Percentiles rank a stretch among this genome's conserved stretches.
phyloP scores from a whole-genome alignment of 2,888 invertebrate genomes.

The Phyllotreta cruciferae region DNA sequence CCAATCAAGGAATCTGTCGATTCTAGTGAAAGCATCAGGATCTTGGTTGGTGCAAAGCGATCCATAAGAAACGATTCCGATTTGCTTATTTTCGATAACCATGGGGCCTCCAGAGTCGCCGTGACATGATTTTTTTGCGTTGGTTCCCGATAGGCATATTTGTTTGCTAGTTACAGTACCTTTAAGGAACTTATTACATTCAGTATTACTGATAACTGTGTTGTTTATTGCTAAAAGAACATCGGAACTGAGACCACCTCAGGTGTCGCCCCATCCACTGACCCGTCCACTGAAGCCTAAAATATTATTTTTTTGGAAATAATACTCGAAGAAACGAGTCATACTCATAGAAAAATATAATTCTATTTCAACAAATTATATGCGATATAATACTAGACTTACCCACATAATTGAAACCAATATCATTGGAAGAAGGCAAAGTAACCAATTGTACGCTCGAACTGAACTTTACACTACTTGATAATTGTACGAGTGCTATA shows the following conservation, averaged over 20 bases:
- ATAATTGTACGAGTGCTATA: slow-evolving; percentile 11
- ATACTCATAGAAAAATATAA: background rate
- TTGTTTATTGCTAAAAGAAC: slow-evolving; percentile 35
- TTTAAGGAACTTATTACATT: slow-evolving; percentile 29
- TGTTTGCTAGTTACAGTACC: slow-evolving; percentile 22
- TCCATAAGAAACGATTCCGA: slow-evolving; percentile 39
- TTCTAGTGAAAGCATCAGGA: slow-evolving; percentile 36
- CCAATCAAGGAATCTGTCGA: slow-evolving; percentile 36
- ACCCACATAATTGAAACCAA: slow-evolving; percentile 7
- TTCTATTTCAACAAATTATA: too few species aligned
- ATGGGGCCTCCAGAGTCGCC: slow-evolving; percentile 43
- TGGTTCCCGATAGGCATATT: slow-evolving; percentile 35
- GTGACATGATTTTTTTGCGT: slow-evolving; percentile 32
- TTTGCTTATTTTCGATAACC: slow-evolving; percentile 28
- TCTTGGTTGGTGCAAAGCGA: slow-evolving; percentile 7
- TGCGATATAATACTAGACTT: background rate
- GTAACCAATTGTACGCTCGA: background rate
- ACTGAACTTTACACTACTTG: background rate
- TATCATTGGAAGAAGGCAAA: slow-evolving; percentile 4
- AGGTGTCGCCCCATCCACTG: slow-evolving; percentile 41
- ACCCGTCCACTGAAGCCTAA: slow-evolving; percentile 30
- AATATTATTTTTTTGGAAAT: too few species aligned
- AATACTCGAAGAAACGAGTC: too few species aligned
- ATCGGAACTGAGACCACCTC: slow-evolving; percentile 27
- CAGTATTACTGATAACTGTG: slow-evolving; percentile 33